phyloP scores from a whole-genome alignment of 1,140 invertebrate species.

The Cataglyphis hispanica region DNA sequence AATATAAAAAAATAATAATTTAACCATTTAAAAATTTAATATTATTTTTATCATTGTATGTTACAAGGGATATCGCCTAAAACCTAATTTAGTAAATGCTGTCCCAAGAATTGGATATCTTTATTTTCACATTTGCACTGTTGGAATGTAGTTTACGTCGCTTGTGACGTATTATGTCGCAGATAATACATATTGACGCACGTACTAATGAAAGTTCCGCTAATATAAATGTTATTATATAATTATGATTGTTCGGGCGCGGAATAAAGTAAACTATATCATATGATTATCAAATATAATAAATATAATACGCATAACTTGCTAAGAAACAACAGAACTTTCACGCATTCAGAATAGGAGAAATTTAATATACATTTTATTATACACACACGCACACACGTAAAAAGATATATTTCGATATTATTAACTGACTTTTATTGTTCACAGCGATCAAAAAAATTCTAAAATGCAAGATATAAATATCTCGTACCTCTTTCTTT shows the following conservation, averaged over 20 bases:
- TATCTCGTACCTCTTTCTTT: neutral
- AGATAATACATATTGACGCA: slow-evolving; percentile 51
- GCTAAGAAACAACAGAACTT: neutral
- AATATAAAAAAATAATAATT: neutral
- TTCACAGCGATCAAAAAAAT: neutral
- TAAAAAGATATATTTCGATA: neutral
- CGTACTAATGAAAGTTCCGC: slow-evolving; percentile 15
- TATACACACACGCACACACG: neutral
- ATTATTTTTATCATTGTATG: neutral
- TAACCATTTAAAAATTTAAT: neutral
- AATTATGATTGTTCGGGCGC: neutral
- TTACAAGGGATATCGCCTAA: neutral
- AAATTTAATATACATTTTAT: neutral
- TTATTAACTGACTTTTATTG: neutral
- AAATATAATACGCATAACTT: slow-evolving; percentile 15
- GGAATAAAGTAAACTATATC: slow-evolving; percentile 1
- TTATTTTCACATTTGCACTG: slow-evolving; percentile 12
- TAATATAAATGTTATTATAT: slow-evolving; percentile 35
- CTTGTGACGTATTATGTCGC: neutral
- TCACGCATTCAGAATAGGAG: neutral
- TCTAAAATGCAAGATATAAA: too few species aligned
- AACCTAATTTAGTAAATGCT: neutral
- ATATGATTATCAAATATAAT: neutral
- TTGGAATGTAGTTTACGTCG: slow-evolving; percentile 21
- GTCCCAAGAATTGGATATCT: neutral